phyloP scores from a whole-genome alignment of 2,888 invertebrate genomes.

The Drosophila infuscata region DNA sequence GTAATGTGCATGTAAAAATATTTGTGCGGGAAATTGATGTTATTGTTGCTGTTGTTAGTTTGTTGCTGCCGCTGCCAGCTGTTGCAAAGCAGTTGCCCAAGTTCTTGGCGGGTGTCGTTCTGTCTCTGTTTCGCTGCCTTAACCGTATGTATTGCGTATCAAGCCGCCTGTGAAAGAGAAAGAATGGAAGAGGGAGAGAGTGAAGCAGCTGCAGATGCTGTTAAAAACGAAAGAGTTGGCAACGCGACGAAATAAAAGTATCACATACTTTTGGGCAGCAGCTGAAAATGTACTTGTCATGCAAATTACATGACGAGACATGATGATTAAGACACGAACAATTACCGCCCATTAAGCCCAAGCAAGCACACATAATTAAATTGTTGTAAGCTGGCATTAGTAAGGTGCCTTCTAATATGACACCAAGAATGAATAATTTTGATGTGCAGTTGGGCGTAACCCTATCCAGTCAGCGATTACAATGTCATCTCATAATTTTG shows the following conservation, averaged over 20 bases:
- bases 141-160: slow-evolving; percentile 60
- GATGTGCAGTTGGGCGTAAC: slow-evolving; percentile 72
- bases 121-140: slow-evolving; percentile 28
- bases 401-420: slow-evolving; percentile 36
- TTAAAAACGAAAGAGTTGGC: slow-evolving; percentile 41
- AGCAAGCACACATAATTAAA: slow-evolving; percentile 30
- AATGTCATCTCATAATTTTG: slow-evolving; percentile 16
- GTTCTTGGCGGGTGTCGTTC: slow-evolving; percentile 16
- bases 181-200: slow-evolving; percentile 13
- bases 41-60: slow-evolving; percentile 15
- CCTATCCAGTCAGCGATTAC: slow-evolving; percentile 3
- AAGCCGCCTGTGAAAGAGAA: slow-evolving; percentile 42
- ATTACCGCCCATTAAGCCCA: slow-evolving; percentile 36
- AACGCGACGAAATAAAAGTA: slow-evolving; percentile 31
- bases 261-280: slow-evolving; percentile 52
- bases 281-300: slow-evolving; percentile 10
- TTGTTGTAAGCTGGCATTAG: neutral
- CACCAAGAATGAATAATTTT: slow-evolving; percentile 62
- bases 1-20: slow-evolving; percentile 55
- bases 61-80: slow-evolving; percentile 41
- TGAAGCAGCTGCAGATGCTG: slow-evolving; percentile 28
- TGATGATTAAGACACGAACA: slow-evolving; percentile 49
- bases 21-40: slow-evolving; percentile 29
- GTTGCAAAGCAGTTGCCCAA: slow-evolving; percentile 47
- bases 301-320: slow-evolving; percentile 38